These are phyloP conservation scores for Rhynchotus rufescens DNA, from an alignment of 2,797 vertebrate species.

Conservation along the genomic window DNA sequence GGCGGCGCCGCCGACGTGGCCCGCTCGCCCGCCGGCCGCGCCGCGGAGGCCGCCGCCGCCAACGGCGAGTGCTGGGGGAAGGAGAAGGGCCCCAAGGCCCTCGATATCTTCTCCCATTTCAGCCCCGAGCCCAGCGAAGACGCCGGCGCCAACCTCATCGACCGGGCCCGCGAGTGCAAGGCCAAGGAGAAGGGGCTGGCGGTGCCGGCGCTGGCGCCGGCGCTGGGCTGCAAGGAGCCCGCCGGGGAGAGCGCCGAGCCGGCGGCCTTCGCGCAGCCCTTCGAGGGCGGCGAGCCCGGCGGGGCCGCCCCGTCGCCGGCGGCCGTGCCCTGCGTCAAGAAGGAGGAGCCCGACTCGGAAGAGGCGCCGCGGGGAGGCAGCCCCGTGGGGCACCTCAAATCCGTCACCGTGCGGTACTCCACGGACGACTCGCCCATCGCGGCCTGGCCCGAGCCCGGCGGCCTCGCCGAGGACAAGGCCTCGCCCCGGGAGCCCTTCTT, in stretches of 20 bases:
- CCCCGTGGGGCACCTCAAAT: conserved; percentile 42
- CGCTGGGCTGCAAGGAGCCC: conserved; percentile 8
- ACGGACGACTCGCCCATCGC: background rate
- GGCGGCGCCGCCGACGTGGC: conserved; percentile 70
- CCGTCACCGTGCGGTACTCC: conserved; percentile 17
- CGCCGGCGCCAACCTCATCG: conserved; percentile 27
- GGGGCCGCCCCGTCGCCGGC: background rate
- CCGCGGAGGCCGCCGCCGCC: background rate
- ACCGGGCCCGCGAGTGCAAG: conserved; percentile 49
- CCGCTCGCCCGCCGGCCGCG: background rate
- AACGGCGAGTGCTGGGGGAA: conserved; percentile 76
- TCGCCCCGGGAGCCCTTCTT: conserved; percentile 57
- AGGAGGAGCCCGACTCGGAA: conserved; percentile 53
- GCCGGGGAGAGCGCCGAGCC: background rate
- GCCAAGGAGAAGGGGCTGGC: conserved; percentile 30
- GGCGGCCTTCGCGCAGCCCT: conserved; percentile 51
- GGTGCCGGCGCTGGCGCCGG: background rate
- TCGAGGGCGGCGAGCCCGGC: background rate
- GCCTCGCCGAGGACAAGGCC: conserved; percentile 78
- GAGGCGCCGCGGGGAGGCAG: background rate
- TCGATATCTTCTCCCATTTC: conserved; percentile 81
- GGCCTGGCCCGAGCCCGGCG: conserved; percentile 37
- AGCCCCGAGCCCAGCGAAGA: conserved; percentile 54
- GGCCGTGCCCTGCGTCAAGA: background rate
- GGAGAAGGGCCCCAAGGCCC: conserved; percentile 57